A percentile compares a stretch with the other conserved stretches of the same genome.
Evolutionary conservation across 1,140 invertebrate species (phyloP).

Genomic region (Apis laboriosa): DNA sequence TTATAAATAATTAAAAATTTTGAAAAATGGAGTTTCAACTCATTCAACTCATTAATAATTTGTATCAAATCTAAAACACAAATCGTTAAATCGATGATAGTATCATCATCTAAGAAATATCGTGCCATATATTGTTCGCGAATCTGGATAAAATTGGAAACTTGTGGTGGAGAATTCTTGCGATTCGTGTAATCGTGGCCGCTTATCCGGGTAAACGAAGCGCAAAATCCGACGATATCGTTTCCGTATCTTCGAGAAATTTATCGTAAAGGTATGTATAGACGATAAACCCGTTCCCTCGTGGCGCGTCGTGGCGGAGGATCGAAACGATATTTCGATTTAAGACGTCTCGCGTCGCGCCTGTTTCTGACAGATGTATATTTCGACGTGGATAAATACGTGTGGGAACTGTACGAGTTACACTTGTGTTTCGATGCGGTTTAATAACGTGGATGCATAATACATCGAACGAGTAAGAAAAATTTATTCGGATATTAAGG

Average conservation of each 20-base stretch:
- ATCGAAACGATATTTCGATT: not conserved
- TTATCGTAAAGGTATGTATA: constrained; percentile 16
- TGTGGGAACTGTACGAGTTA: not conserved
- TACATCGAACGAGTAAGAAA: too few relatives aligned
- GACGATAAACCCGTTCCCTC: not conserved
- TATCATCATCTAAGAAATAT: not conserved
- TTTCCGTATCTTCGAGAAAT: constrained; percentile 24
- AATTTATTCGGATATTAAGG: too few relatives aligned
- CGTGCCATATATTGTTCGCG: constrained; percentile 23
- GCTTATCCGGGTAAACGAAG: constrained; percentile 46
- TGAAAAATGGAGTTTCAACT: too few relatives aligned
- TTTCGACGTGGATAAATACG: not conserved
- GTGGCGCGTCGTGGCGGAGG: not conserved
- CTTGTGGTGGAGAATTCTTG: constrained; percentile 6
- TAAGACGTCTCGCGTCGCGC: not conserved
- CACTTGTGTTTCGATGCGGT: not conserved
- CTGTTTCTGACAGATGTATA: not conserved
- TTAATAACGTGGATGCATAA: not conserved
- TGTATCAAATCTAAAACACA: too few relatives aligned
- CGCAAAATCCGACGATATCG: constrained; percentile 49
- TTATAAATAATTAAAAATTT: too few relatives aligned
- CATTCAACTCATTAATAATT: too few relatives aligned
- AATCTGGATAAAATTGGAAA: constrained; percentile 52
- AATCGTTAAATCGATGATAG: not conserved
- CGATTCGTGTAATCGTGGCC: constrained; percentile 43